Evolutionary conservation across 2,113 vertebrate genomes (phyloP), one percentile per base, ranked within the genome.

Genomic region (Hydrolagus affinis): DNA sequence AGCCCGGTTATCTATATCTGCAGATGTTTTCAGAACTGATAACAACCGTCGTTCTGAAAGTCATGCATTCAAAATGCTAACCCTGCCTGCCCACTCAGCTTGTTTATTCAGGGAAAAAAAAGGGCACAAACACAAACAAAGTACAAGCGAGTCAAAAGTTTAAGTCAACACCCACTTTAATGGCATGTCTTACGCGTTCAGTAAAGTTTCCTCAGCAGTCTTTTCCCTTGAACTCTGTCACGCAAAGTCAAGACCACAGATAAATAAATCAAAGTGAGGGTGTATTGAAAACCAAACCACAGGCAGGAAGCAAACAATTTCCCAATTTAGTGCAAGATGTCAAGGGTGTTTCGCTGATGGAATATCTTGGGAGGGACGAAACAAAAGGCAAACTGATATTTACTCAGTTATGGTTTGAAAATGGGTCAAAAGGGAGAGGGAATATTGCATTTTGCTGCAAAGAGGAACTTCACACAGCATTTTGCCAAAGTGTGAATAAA

Each of bases 91-190:
- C 78, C 28, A 32, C 62, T 83, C 14, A 23, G 60, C 66, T 59
- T 89, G 88, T 89, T 90, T 89, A 87, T 89, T 88, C 87, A 87
- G 90, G 90, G 90, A 92, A 90, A 89, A 74, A 72, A 76, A 87
- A 76, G 15, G 11, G 74, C 71, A 74, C 32, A 86, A 89, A 87
- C 86, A 89, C 88, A 91, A 90, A 90, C 89, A 89, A 64, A 44
- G 57, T 60, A 68, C 25, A 70, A 12, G 62, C 17, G 44, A 57
- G 70, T 68, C 86, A 85, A 74, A 72, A 72, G 72, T 74, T 62
- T 62, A 72, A 85, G 70, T 71, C 70, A 85, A 85, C 85, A 62
- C 70, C 85, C 85, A 85, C 71, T 85, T 25, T 64, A 85, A 32
- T 85, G 70, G 73, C 60, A 83, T 66, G 78, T 19, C 25, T 66